phyloP scores from a whole-genome alignment of 2,888 invertebrate genomes.

The Leptopterna dolabrata region DNA sequence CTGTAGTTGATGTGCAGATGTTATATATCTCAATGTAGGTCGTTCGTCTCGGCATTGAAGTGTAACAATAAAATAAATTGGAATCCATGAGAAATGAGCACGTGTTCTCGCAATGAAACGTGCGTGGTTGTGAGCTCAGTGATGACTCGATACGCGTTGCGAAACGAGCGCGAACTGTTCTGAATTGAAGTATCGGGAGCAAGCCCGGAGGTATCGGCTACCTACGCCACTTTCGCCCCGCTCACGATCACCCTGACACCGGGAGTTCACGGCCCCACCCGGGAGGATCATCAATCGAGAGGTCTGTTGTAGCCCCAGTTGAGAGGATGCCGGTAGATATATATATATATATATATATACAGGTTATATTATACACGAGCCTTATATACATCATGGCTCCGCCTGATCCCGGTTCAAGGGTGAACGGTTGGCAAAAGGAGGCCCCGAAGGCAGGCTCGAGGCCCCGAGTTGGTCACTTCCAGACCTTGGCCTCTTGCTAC shows the following conservation, averaged over 20 bases:
- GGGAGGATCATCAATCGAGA: slow-evolving; percentile 9
- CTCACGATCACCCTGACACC: slow-evolving; percentile 38
- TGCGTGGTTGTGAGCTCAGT: background rate
- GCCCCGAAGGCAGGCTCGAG: slow-evolving; percentile 17
- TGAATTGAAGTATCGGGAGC: slow-evolving; percentile 13
- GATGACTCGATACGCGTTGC: slow-evolving; percentile 1
- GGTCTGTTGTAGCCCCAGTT: background rate
- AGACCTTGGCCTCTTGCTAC: slow-evolving; percentile 26
- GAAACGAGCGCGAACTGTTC: background rate
- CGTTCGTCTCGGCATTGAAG: background rate
- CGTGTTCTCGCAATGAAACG: background rate
- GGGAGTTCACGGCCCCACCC: slow-evolving; percentile 32
- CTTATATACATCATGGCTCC: background rate
- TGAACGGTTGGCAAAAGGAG: background rate
- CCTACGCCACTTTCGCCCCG: slow-evolving; percentile 20
- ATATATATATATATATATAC: no score
- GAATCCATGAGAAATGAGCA: background rate
- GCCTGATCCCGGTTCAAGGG: slow-evolving; percentile 4
- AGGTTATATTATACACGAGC: background rate
- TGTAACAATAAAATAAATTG: background rate
- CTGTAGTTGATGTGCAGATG: no score
- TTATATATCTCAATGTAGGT: background rate
- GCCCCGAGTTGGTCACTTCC: slow-evolving; percentile 5
- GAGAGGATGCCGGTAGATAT: background rate
- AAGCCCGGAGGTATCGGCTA: slow-evolving; percentile 2